phyloP scores from a whole-genome alignment of 2,113 vertebrate species.

The Polypterus senegalus region DNA sequence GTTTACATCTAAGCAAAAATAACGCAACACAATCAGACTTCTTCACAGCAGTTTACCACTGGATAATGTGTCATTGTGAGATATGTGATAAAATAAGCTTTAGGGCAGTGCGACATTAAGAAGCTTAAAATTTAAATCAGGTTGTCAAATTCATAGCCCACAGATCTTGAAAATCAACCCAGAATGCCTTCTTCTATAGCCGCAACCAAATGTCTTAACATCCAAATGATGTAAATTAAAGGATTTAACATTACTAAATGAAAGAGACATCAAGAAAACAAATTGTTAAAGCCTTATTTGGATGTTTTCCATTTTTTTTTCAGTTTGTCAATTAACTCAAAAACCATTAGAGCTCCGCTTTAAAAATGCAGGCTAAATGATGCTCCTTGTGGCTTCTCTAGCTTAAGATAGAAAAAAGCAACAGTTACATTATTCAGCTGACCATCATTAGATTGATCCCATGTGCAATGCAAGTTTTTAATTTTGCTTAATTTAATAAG shows the following conservation, averaged over 20 bases:
- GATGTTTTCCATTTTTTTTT: no score
- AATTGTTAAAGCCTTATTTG: not conserved
- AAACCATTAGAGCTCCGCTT: no score
- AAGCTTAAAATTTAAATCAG: slow-evolving; percentile 16
- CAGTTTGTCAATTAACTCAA: no score
- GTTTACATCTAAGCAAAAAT: not conserved
- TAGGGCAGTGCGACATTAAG: slow-evolving; percentile 6
- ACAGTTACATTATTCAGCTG: no score
- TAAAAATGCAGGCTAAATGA: no score
- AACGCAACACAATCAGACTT: not conserved
- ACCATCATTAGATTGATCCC: no score
- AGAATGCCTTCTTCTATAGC: slow-evolving; percentile 1
- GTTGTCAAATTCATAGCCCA: not conserved
- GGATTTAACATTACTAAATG: slow-evolving; percentile 1
- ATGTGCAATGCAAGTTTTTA: no score
- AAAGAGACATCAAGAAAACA: not conserved
- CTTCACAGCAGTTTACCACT: not conserved
- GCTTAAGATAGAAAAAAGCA: no score
- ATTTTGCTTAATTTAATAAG: no score
- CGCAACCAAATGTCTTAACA: not conserved
- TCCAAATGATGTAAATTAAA: slow-evolving; percentile 8
- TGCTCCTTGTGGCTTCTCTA: no score
- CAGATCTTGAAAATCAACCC: slow-evolving; percentile 2
- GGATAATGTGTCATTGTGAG: not conserved
- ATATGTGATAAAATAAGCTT: slow-evolving; percentile 1